phyloP scores from a whole-genome alignment of 2,888 invertebrate species.

The Netelia inedita region DNA sequence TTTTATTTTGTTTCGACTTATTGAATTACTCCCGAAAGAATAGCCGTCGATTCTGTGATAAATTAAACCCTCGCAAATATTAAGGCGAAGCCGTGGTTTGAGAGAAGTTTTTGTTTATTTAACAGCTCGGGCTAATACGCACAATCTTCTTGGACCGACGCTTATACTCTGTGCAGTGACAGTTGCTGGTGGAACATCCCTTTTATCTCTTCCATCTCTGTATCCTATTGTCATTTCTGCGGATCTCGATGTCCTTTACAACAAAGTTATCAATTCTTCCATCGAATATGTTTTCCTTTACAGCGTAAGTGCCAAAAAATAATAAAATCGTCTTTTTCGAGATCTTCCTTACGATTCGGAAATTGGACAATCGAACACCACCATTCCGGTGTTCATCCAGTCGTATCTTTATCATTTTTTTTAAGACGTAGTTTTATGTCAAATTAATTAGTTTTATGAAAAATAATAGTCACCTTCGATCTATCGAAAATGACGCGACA shows the following conservation, averaged over 20 bases:
- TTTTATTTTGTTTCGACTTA: neutral
- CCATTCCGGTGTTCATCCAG: no score
- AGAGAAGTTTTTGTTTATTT: constrained; percentile 9
- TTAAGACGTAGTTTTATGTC: no score
- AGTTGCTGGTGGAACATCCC: constrained; percentile 36
- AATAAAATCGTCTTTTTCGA: neutral
- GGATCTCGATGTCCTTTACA: constrained; percentile 75
- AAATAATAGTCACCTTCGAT: no score
- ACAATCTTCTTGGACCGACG: constrained; percentile 33
- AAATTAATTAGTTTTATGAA: no score
- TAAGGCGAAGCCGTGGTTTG: neutral
- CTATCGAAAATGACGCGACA: no score
- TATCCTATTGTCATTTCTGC: constrained; percentile 78
- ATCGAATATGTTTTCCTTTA: constrained; percentile 83
- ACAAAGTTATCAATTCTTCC: constrained; percentile 74
- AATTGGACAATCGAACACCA: no score
- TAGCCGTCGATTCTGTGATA: neutral
- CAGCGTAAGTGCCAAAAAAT: constrained; percentile 75
- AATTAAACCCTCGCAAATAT: neutral
- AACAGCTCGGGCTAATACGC: constrained; percentile 42
- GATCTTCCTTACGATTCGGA: neutral
- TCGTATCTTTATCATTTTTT: no score
- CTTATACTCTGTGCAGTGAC: constrained; percentile 46
- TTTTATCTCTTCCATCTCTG: constrained; percentile 69
- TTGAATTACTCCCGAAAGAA: neutral